phyloP scores from a whole-genome alignment of 2,797 vertebrate species.

The Phyllotis vaccarum region DNA sequence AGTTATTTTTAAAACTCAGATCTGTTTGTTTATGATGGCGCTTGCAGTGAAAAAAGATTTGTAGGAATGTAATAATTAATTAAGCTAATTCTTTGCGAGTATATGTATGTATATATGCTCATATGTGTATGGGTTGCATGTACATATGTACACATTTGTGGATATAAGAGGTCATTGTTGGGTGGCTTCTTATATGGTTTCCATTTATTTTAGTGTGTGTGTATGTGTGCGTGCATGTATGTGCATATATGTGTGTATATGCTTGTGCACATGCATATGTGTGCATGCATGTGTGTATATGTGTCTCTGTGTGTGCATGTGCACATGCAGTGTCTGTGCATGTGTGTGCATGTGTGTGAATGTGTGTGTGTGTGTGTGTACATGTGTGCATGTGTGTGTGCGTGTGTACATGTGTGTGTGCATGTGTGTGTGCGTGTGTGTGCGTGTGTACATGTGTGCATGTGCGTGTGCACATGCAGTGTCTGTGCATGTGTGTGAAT shows the following conservation, averaged over 20 bases:
- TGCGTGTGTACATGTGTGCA: too few species aligned
- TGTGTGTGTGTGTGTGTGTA: too few species aligned
- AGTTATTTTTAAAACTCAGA: not conserved
- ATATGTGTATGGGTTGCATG: not conserved
- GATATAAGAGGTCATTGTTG: not conserved
- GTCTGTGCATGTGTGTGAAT: not conserved
- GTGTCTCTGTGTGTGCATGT: too few species aligned
- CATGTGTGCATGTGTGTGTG: too few species aligned
- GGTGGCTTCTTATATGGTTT: not conserved
- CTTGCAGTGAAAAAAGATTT: not conserved
- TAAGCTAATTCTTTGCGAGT: constrained; percentile 28
- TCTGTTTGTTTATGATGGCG: not conserved
- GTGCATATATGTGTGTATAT: too few species aligned
- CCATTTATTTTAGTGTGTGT: not conserved
- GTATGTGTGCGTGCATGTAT: too few species aligned
- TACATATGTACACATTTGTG: not conserved
- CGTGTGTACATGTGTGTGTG: too few species aligned
- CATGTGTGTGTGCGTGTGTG: too few species aligned
- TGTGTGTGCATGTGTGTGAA: too few species aligned
- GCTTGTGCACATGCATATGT: too few species aligned
- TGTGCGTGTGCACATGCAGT: not conserved
- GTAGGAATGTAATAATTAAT: accelerated
- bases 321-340: too few species aligned
- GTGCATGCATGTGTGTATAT: too few species aligned
- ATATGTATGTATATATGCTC: not conserved